Conservation (phyloP, 2,888 invertebrate genomes). For the Sturmia bella region DNA sequence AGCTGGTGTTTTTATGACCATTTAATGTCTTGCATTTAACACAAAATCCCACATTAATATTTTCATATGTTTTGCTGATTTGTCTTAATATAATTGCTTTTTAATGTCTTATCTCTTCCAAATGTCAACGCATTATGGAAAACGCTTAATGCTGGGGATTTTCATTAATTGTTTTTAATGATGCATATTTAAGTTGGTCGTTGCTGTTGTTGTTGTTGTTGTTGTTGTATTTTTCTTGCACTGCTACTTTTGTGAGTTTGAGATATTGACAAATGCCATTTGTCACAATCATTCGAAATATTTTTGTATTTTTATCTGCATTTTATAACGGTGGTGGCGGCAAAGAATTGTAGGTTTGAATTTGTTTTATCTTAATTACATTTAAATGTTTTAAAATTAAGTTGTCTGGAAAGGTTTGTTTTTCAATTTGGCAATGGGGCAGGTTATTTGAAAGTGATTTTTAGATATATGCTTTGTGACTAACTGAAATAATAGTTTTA, state of each 20-base stretch:
- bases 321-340: constrained; percentile 8
- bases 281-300: constrained; percentile 44
- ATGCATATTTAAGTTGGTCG: constrained; percentile 35
- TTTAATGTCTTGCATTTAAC: constrained; percentile 74
- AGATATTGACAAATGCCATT: constrained; percentile 8
- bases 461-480: too few relatives aligned
- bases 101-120: constrained; percentile 77
- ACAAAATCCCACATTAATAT: constrained; percentile 77
- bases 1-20: constrained; percentile 64
- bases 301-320: constrained; percentile 23
- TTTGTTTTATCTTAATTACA: constrained; percentile 56
- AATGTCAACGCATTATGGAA: constrained; percentile 66
- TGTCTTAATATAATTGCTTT: constrained; percentile 79
- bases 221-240: neutral
- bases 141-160: constrained; percentile 62
- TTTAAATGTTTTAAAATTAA: constrained; percentile 56
- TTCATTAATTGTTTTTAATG: constrained; percentile 67
- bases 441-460: neutral
- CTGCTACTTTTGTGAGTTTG: neutral
- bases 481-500: too few relatives aligned
- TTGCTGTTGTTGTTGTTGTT: constrained; percentile 1
- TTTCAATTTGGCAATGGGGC: constrained; percentile 22
- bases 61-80: constrained; percentile 79
- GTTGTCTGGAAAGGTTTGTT: constrained; percentile 27
- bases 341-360: constrained; percentile 52